Conservation (phyloP, 2,113 vertebrate species). For the Elanoides forficatus region DNA sequence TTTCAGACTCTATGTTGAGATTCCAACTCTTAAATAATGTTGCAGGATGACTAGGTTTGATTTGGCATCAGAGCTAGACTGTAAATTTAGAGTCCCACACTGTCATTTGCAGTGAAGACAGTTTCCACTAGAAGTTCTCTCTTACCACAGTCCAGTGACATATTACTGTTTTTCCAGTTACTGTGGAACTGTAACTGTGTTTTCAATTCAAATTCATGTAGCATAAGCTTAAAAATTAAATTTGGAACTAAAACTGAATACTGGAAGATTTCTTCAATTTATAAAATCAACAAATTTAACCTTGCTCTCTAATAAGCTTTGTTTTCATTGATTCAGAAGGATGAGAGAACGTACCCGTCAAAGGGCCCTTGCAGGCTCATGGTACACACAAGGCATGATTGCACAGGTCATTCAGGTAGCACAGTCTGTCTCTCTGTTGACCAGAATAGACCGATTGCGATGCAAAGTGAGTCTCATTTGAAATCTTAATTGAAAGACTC, state of each 20-base stretch:
- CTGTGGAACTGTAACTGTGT: too few species aligned
- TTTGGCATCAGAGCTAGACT: background rate
- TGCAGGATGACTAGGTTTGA: background rate
- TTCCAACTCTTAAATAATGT: background rate
- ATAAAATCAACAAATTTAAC: fast-evolving
- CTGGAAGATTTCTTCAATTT: background rate
- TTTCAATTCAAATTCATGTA: fast-evolving
- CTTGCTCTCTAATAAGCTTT: background rate
- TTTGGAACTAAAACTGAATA: background rate
- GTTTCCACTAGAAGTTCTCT: background rate
- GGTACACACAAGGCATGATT: background rate
- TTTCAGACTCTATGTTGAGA: background rate
- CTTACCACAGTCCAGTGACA: background rate
- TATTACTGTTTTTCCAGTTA: background rate
- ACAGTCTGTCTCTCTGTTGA: background rate
- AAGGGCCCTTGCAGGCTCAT: background rate
- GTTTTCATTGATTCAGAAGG: background rate
- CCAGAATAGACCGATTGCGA: background rate
- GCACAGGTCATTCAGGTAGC: background rate
- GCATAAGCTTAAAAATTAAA: background rate
- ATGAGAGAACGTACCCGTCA: fast-evolving
- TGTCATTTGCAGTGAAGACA: background rate
- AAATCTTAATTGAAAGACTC: slow-evolving; percentile 46
- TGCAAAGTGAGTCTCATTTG: background rate
- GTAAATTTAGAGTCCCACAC: background rate